Evolutionary conservation across 2,888 invertebrate species (phyloP).

Genomic region (Shargacucullia verbasci): DNA sequence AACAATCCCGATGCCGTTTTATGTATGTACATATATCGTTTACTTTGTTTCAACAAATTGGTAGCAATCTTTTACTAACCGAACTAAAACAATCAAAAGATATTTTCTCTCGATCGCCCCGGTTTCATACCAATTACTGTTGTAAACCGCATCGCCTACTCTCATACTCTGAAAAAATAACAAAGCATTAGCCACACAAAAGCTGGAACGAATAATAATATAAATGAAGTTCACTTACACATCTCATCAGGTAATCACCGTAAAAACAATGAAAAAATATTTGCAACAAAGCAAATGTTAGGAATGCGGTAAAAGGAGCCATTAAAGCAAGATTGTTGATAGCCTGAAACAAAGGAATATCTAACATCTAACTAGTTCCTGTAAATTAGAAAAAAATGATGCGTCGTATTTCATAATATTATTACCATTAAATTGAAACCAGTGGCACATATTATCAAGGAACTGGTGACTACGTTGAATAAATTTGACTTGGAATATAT

Average conservation of each 20-base stretch:
- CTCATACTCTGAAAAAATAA: conserved; percentile 65
- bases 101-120: conserved; percentile 62
- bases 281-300: conserved; percentile 66
- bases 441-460: conserved; percentile 71
- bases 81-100: conserved; percentile 66
- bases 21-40: no score
- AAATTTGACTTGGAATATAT: conserved; percentile 70
- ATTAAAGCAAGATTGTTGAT: conserved; percentile 62
- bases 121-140: conserved; percentile 68
- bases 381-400: no score
- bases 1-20: neutral
- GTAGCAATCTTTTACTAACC: conserved; percentile 54
- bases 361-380: no score
- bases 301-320: conserved; percentile 65
- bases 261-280: conserved; percentile 73
- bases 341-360: conserved; percentile 62
- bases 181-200: conserved; percentile 18
- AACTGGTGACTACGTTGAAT: conserved; percentile 69
- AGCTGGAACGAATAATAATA: conserved; percentile 11
- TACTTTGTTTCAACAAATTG: conserved; percentile 1
- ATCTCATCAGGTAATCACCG: conserved; percentile 68
- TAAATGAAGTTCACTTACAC: conserved; percentile 60
- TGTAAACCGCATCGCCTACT: conserved; percentile 68
- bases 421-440: conserved; percentile 74
- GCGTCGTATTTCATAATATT: no score